A percentile compares a stretch with the other conserved stretches of the same genome.
phyloP scores from a whole-genome alignment of 1,140 invertebrate genomes.

The Batillaria attramentaria region DNA sequence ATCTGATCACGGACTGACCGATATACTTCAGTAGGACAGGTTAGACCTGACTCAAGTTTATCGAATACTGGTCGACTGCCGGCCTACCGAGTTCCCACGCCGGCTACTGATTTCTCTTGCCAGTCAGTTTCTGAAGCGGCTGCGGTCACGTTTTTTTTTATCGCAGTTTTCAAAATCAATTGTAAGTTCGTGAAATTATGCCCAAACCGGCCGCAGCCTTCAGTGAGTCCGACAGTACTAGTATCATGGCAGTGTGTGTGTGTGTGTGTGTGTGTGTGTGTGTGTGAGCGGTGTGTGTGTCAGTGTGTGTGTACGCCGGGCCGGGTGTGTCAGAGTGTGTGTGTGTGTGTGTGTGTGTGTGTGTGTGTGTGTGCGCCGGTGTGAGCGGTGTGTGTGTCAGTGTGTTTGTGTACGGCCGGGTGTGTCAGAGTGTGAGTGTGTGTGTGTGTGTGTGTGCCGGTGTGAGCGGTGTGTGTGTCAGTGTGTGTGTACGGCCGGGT shows the following conservation, averaged over 20 bases:
- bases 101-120: no score
- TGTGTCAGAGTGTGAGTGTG: neutral
- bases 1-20: no score
- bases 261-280: conserved; percentile 4
- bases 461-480: neutral
- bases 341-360: conserved; percentile 7
- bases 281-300: neutral
- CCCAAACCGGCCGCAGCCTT: no score
- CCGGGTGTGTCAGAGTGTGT: neutral
- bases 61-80: no score
- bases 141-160: no score
- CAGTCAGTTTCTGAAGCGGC: no score
- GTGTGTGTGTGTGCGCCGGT: conserved; percentile 5
- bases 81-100: no score
- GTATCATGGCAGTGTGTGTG: neutral
- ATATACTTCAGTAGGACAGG: no score
- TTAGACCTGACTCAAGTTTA: no score
- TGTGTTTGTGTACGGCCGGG: neutral
- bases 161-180: no score
- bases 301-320: neutral
- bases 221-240: no score
- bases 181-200: no score
- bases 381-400: neutral
- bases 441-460: conserved; percentile 1
- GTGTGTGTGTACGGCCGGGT: neutral